These are phyloP conservation scores for Zootoca vivipara DNA, from an alignment of 2,113 vertebrate species.

Conservation along the genomic window DNA sequence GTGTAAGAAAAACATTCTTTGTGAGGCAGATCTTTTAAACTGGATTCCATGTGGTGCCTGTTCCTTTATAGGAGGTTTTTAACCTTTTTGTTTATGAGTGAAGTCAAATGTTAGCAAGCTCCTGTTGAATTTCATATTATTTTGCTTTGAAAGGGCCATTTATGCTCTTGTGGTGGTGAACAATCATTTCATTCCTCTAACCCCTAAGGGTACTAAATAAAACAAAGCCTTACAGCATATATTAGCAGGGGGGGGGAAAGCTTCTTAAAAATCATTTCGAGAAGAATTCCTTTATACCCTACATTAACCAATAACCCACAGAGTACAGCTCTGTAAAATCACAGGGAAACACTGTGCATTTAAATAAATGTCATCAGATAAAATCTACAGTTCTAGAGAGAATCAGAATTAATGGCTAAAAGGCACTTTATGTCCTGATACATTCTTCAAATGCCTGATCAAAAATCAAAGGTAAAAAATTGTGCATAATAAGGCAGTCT, in stretches of 20 bases:
- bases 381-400: constrained; percentile 34
- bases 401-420: constrained; percentile 40
- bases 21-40: not conserved
- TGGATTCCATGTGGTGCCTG: not conserved
- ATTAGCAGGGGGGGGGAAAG: constrained; percentile 45
- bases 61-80: constrained; percentile 14
- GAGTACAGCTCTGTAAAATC: constrained; percentile 27
- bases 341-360: constrained; percentile 31
- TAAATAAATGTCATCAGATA: constrained; percentile 38
- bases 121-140: constrained; percentile 23
- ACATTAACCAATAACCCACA: constrained; percentile 24
- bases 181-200: constrained; percentile 24
- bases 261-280: not conserved
- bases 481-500: too few relatives aligned
- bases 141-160: constrained; percentile 12
- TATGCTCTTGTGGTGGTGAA: not conserved
- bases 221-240: constrained; percentile 17
- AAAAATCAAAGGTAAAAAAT: too few relatives aligned
- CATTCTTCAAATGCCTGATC: too few relatives aligned
- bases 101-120: constrained; percentile 1
- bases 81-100: not conserved
- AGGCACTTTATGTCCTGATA: constrained; percentile 2
- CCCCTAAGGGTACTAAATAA: constrained; percentile 13
- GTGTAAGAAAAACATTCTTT: not conserved
- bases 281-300: not conserved